Percentiles rank a stretch among this genome's conserved stretches.
Evolutionary conservation across 2,113 vertebrate species (phyloP).

Genomic region (Anguilla rostrata): DNA sequence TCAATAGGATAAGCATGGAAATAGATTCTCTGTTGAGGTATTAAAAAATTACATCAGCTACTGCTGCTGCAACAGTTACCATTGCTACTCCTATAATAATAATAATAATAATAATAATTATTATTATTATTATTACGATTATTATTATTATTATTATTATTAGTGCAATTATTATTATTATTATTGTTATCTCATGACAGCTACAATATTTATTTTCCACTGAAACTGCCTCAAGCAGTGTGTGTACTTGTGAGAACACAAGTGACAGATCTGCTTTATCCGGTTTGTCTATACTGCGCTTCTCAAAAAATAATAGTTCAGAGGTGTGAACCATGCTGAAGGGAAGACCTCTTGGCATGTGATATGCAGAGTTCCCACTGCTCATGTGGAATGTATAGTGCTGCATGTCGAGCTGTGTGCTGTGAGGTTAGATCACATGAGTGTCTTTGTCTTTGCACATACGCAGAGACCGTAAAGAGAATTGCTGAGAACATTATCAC

Average conservation of each 20-base stretch:
- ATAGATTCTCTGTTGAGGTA: conserved; percentile 69
- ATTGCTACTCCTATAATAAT: background rate
- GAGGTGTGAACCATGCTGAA: conserved; percentile 28
- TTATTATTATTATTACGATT: background rate
- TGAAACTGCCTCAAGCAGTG: conserved; percentile 52
- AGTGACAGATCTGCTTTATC: conserved; percentile 54
- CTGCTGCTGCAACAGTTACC: background rate
- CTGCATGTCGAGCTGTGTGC: background rate
- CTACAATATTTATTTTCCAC: conserved; percentile 58
- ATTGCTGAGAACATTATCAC: conserved; percentile 47
- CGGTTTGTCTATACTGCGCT: conserved; percentile 35
- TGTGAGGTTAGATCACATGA: conserved; percentile 48
- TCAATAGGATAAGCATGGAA: conserved; percentile 70
- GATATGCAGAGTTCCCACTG: conserved; percentile 34
- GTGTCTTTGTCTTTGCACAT: conserved; percentile 49
- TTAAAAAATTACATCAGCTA: conserved; percentile 21
- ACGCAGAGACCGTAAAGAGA: conserved; percentile 51
- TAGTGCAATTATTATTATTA: background rate
- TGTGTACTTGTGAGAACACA: conserved; percentile 48
- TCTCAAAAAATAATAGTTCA: conserved; percentile 40
- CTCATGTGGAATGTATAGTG: conserved; percentile 46
- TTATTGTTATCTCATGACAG: background rate
- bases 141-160: background rate
- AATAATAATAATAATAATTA: no score
- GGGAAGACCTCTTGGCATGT: conserved; percentile 24